Base-by-base conservation (phyloP, 2,797 vertebrate species). In the Leptoclinus maculatus region DNA sequence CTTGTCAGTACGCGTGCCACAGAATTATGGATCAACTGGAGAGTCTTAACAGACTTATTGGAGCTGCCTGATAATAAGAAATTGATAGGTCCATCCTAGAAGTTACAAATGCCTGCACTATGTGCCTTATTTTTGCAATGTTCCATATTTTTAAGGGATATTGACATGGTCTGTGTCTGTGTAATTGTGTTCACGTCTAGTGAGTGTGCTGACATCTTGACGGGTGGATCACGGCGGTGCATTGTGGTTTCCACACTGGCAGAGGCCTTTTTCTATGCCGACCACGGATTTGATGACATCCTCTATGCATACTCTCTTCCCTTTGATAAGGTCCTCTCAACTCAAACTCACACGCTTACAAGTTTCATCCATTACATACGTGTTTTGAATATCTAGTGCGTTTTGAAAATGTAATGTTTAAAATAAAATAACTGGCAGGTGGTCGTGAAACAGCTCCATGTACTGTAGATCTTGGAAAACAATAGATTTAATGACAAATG, bases 211-310 rank as follows among this genome's bases (percentile, higher is more conserved):
- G 94, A 93, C 74, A 95, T 97, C 63, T 95, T 96, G 93, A 97
- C 95, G 0, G 93, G 89, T 3, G 95, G 95, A 73, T 89, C 93
- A 1, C 91, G 91, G 23, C 83, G 93, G 25, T 94, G 94, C 83
- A 95, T 97, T 0, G 95, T 93, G 27, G 96, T 97, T 29, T 96
- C 96, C 85, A 96, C 96, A 0, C 70, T 96, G 85, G 95, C 95
- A 1, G 96, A 97, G 69, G 96, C 95, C 4, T 84, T 21, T 29
- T 95, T 96, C 82, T 96, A 95, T 45, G 94, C 95, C 0, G 93
- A 95, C 21, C 89, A 93, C 1, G 96, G 96, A 43, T 97, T 95
- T 73, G 96, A 97, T 12, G 96, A 97, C 91, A 96, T 97, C 89
- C 94, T 97, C 10, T 97, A 96, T 41, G 96, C 96, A 0, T 96